Conservation (phyloP, 2,797 vertebrate species). For the Euthynnus affinis region DNA sequence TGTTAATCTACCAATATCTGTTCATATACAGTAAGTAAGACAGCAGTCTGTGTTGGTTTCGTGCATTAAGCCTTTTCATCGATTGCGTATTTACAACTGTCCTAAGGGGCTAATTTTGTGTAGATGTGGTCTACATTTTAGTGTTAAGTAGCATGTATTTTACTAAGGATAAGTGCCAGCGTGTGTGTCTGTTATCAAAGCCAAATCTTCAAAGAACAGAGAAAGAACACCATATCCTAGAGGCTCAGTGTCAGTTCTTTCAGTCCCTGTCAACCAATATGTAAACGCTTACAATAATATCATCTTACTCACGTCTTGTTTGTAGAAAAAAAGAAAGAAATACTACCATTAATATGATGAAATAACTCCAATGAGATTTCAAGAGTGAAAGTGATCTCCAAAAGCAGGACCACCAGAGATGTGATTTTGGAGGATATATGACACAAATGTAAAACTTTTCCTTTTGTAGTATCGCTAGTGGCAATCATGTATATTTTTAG, state of each 20-base stretch:
- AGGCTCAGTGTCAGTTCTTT: constrained; percentile 58
- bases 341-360: constrained; percentile 25
- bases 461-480: constrained; percentile 28
- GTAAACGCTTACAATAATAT: constrained; percentile 42
- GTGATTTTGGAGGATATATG: constrained; percentile 23
- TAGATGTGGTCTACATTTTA: constrained; percentile 34
- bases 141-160: constrained; percentile 36
- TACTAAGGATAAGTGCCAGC: constrained; percentile 33
- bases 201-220: constrained; percentile 59
- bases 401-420: constrained; percentile 33
- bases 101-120: constrained; percentile 16
- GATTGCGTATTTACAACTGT: constrained; percentile 12
- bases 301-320: constrained; percentile 39
- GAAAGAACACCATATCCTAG: constrained; percentile 55
- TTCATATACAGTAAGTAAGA: background rate
- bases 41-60: background rate
- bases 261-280: constrained; percentile 34
- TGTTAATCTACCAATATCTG: background rate
- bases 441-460: constrained; percentile 53
- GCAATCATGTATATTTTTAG: constrained; percentile 66
- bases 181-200: constrained; percentile 61
- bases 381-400: constrained; percentile 37
- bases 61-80: constrained; percentile 9
- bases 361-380: constrained; percentile 40
- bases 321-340: background rate